Evolutionary conservation across 2,888 invertebrate genomes (phyloP).

Genomic region (Nemurella pictetii): DNA sequence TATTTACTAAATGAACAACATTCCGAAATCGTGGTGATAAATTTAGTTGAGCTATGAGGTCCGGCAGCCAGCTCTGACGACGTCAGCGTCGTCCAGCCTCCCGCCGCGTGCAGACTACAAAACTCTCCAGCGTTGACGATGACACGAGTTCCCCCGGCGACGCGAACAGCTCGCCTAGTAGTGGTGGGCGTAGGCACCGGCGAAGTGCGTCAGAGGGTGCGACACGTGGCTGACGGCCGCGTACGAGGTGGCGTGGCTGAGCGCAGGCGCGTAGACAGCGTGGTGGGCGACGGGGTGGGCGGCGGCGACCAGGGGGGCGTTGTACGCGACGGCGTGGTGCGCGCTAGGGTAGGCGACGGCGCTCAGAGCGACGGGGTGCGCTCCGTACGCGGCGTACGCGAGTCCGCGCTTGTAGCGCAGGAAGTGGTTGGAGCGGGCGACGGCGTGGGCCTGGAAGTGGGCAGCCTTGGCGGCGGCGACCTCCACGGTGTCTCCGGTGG

Average conservation of each 20-base stretch:
- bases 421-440: conserved; percentile 12
- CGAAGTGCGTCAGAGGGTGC: background rate
- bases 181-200: conserved; percentile 12
- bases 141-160: background rate
- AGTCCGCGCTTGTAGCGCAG: conserved; percentile 39
- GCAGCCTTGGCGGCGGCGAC: conserved; percentile 43
- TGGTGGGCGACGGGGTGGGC: conserved; percentile 27
- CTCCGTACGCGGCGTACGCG: conserved; percentile 31
- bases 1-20: background rate
- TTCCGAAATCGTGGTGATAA: background rate
- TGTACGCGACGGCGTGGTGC: conserved; percentile 23
- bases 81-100: background rate
- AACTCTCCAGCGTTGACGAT: conserved; percentile 14
- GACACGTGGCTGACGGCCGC: background rate
- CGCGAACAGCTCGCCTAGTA: background rate
- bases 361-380: conserved; percentile 3
- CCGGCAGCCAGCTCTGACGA: conserved; percentile 15
- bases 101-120: background rate
- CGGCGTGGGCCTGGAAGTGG: conserved; percentile 43
- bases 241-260: conserved; percentile 6
- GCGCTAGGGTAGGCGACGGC: conserved; percentile 13
- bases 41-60: background rate
- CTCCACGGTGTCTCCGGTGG: conserved; percentile 24
- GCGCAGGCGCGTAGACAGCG: background rate
- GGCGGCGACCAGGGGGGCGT: conserved; percentile 23